These are phyloP conservation scores for Amia ocellicauda DNA, from an alignment of 2,113 vertebrate genomes.

Conservation along the genomic window DNA sequence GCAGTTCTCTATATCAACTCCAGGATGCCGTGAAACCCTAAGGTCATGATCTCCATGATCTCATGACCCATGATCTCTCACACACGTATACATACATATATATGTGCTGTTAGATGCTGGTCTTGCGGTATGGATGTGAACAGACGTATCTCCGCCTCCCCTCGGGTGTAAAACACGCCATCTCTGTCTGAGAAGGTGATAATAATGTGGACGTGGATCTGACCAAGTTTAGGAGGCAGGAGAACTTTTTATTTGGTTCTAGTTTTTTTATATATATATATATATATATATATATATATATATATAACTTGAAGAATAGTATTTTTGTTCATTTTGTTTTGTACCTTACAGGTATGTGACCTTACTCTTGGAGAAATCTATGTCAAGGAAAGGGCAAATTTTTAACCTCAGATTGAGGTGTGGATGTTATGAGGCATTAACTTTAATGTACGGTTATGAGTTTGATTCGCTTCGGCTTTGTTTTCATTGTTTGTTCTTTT, in stretches of 20 bases:
- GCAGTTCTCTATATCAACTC: no score
- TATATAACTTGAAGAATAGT: conserved; percentile 37
- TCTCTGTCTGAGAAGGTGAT: conserved; percentile 8
- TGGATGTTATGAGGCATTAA: conserved; percentile 41
- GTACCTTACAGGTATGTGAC: conserved; percentile 71
- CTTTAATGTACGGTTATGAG: conserved; percentile 19
- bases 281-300: no score
- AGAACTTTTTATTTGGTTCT: neutral
- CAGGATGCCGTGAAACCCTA: no score
- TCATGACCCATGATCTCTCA: no score
- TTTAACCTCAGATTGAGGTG: conserved; percentile 70
- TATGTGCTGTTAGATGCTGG: neutral
- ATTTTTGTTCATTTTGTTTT: conserved; percentile 56
- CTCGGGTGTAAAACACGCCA: neutral
- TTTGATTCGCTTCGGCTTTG: conserved; percentile 19
- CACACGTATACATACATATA: conserved; percentile 9
- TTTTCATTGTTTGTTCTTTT: conserved; percentile 25
- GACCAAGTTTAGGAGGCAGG: neutral
- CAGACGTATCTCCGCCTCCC: neutral
- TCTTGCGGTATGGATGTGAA: neutral
- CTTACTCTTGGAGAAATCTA: conserved; percentile 37
- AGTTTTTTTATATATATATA: conserved; percentile 19
- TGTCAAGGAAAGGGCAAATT: conserved; percentile 48
- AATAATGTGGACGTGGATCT: neutral
- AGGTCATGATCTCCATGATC: no score